Conservation (phyloP, 2,797 vertebrate genomes). For the Mus caroli region DNA sequence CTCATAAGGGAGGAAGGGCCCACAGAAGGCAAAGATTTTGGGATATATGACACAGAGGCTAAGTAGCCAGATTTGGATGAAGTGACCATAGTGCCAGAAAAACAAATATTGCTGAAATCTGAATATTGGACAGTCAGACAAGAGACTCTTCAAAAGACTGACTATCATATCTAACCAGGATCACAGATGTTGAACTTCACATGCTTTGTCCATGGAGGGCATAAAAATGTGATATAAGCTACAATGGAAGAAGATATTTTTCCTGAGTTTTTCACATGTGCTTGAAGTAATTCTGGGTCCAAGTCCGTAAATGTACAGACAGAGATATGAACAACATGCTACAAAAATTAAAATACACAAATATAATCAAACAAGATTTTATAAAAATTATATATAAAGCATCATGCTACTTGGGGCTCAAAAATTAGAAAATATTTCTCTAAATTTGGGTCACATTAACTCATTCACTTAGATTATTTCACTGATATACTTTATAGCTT, state of each 20-base stretch:
- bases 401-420: no score
- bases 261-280: no score
- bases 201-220: background rate
- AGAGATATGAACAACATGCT: no score
- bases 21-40: no score
- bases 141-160: background rate
- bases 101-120: background rate
- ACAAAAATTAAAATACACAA: no score
- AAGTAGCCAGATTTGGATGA: background rate
- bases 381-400: no score
- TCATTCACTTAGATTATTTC: background rate
- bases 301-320: no score
- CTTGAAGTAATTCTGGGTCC: background rate
- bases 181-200: background rate
- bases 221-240: background rate
- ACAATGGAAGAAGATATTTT: background rate
- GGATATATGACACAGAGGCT: no score
- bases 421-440: background rate
- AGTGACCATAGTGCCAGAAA: fast-evolving
- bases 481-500: background rate
- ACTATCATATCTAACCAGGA: background rate
- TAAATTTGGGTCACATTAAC: background rate
- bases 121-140: background rate
- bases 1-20: no score
- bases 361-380: no score